These are phyloP conservation scores for Anolis carolinensis DNA, from an alignment of 2,113 vertebrate genomes.

Conservation along the genomic window DNA sequence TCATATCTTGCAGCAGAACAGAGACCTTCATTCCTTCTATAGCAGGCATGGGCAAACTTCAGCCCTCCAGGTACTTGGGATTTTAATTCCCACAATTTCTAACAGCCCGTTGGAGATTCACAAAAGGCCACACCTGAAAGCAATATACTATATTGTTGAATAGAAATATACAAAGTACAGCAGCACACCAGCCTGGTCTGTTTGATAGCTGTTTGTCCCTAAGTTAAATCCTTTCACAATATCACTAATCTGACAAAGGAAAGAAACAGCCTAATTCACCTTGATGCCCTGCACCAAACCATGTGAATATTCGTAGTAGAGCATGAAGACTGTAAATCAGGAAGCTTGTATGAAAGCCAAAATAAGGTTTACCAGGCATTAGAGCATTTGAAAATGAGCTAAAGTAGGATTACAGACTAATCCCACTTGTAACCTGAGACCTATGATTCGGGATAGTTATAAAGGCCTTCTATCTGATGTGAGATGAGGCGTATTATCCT, in stretches of 20 bases:
- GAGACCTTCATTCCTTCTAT: no score
- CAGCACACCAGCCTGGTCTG: neutral
- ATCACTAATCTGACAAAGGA: slow-evolving; percentile 34
- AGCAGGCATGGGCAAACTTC: no score
- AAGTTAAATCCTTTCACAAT: neutral
- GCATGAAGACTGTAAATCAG: slow-evolving; percentile 13
- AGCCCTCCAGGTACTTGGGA: no score
- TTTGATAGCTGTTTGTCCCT: neutral
- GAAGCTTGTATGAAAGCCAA: slow-evolving; percentile 22
- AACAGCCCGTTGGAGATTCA: no score
- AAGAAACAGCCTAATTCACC: slow-evolving; percentile 37
- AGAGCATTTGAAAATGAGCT: slow-evolving; percentile 23
- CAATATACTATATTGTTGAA: neutral
- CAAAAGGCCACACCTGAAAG: neutral
- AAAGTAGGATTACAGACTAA: slow-evolving; percentile 23
- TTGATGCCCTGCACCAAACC: neutral
- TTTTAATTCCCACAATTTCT: no score
- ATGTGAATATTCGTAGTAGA: slow-evolving; percentile 25
- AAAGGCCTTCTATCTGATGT: slow-evolving; percentile 23
- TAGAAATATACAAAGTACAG: neutral
- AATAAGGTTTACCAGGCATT: slow-evolving; percentile 18
- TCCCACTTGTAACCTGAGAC: slow-evolving; percentile 16
- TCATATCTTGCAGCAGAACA: no score
- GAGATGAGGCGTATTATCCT: slow-evolving; percentile 14
- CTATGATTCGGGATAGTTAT: neutral